phyloP scores from a whole-genome alignment of 2,797 vertebrate species.

The Mus caroli region DNA sequence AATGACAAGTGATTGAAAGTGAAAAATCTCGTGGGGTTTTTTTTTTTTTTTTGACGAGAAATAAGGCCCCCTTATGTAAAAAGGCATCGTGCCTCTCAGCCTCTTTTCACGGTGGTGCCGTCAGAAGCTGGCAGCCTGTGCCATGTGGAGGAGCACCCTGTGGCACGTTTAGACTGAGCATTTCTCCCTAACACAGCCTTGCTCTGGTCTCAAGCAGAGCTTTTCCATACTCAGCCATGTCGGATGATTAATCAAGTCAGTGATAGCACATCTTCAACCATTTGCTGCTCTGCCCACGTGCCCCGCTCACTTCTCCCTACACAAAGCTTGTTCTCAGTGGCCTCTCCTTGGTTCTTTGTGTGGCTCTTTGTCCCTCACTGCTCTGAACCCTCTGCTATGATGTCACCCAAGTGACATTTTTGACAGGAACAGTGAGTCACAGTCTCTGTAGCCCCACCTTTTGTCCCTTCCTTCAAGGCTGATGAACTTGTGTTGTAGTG shows the following conservation, averaged over 20 bases:
- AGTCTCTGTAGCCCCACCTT: not conserved
- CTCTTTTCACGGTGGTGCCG: not conserved
- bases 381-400: not conserved
- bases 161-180: fast-evolving
- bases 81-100: not conserved
- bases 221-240: not conserved
- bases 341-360: not conserved
- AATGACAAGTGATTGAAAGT: constrained; percentile 64
- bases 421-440: constrained; percentile 30
- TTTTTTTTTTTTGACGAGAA: too few species aligned
- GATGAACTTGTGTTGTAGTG: not conserved
- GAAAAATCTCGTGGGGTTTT: constrained; percentile 13
- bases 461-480: not conserved
- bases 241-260: not conserved
- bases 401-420: not conserved
- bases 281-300: not conserved
- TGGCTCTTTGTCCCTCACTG: not conserved
- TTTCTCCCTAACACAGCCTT: not conserved
- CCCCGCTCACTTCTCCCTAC: not conserved
- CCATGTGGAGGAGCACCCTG: fast-evolving
- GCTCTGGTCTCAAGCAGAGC: not conserved
- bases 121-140: not conserved
- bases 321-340: not conserved
- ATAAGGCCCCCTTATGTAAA: constrained; percentile 1
- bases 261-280: not conserved